These are phyloP conservation scores for Pterocles burchelli DNA, from an alignment of 2,113 vertebrate genomes.

Conservation along the genomic window DNA sequence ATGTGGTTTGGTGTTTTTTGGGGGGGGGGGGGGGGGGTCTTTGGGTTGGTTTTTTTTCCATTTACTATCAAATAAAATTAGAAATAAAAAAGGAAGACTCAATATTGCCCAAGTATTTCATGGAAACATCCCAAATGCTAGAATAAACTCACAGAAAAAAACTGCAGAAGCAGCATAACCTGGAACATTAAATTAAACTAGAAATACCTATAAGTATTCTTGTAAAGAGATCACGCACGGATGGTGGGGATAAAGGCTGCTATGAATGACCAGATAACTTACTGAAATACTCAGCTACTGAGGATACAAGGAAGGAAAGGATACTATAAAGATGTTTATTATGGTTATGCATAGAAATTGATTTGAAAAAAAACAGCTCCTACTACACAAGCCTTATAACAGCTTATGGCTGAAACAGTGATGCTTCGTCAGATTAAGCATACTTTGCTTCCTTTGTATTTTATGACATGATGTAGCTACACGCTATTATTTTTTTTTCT, in stretches of 20 bases:
- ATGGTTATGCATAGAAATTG: constrained; percentile 53
- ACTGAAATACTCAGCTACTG: constrained; percentile 14
- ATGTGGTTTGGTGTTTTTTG: not conserved
- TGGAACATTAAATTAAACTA: not conserved
- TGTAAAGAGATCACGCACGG: not conserved
- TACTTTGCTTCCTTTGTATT: constrained; percentile 7
- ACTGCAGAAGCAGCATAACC: constrained; percentile 6
- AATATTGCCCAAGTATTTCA: not conserved
- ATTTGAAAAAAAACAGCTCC: constrained; percentile 35
- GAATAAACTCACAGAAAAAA: not conserved
- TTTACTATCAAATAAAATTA: not conserved
- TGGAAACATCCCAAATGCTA: not conserved
- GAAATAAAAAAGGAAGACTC: not conserved
- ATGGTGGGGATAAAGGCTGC: constrained; percentile 2
- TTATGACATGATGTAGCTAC: not conserved
- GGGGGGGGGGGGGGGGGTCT: too few relatives aligned
- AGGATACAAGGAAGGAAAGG: not conserved
- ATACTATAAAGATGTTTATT: constrained; percentile 46
- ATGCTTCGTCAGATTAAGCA: constrained; percentile 35
- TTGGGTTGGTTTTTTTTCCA: not conserved
- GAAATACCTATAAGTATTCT: not conserved
- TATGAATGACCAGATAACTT: not conserved
- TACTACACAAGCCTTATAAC: constrained; percentile 28
- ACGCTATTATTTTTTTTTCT: not conserved
- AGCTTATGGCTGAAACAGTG: constrained; percentile 29